Evolutionary conservation across 2,888 invertebrate species (phyloP).

Genomic region (Parnassius orleans): DNA sequence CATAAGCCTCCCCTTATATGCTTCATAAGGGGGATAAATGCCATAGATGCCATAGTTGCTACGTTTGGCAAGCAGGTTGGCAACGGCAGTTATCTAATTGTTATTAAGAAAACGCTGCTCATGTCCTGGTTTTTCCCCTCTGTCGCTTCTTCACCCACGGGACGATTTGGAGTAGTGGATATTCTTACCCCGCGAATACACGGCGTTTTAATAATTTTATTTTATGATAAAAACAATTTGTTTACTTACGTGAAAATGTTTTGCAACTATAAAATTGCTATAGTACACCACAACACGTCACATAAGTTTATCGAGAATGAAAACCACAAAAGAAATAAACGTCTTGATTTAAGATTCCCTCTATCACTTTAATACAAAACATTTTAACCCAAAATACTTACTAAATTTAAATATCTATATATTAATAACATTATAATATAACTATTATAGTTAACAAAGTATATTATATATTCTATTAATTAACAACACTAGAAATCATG

Average conservation of each 20-base stretch:
- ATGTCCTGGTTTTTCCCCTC: too few species aligned
- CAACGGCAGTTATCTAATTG: too few species aligned
- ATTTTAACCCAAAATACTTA: constrained; percentile 15
- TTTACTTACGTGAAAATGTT: constrained; percentile 9
- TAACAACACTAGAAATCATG: constrained; percentile 7
- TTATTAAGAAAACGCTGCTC: too few species aligned
- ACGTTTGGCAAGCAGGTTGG: too few species aligned
- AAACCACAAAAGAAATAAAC: constrained; percentile 37
- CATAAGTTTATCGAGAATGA: constrained; percentile 39
- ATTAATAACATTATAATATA: constrained; percentile 20
- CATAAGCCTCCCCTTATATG: too few species aligned
- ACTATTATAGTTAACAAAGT: not conserved
- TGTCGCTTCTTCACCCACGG: too few species aligned
- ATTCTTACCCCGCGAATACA: too few species aligned
- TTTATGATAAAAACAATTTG: not conserved
- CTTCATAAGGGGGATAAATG: too few species aligned
- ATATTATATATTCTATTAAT: constrained; percentile 7
- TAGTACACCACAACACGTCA: constrained; percentile 47
- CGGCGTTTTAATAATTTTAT: too few species aligned
- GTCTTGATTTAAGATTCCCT: constrained; percentile 44
- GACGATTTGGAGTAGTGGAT: too few species aligned
- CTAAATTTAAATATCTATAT: constrained; percentile 5
- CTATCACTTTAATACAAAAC: constrained; percentile 35
- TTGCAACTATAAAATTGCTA: constrained; percentile 5
- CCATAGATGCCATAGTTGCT: too few species aligned